Percentiles rank a stretch among this genome's conserved stretches.
phyloP scores from a whole-genome alignment of 2,888 invertebrate genomes.

The Apeira syringaria region DNA sequence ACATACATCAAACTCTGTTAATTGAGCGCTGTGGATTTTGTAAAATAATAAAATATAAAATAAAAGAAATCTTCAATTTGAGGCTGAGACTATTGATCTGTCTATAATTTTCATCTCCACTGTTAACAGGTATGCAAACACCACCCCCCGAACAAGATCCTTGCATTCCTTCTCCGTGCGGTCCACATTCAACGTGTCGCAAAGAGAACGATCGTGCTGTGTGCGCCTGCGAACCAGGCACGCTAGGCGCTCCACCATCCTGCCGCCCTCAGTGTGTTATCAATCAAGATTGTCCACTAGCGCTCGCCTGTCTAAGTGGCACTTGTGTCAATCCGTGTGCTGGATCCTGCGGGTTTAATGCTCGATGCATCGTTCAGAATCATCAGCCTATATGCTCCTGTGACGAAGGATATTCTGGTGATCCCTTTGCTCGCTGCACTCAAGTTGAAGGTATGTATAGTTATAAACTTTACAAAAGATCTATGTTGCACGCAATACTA shows the following conservation, averaged over 20 bases:
- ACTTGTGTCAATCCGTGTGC: constrained; percentile 90
- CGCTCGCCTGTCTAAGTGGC: constrained; percentile 87
- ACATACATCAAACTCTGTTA: too few relatives aligned
- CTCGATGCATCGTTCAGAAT: constrained; percentile 88
- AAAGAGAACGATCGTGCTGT: constrained; percentile 86
- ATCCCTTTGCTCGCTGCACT: constrained; percentile 90
- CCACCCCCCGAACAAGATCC: constrained; percentile 75
- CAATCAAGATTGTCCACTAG: constrained; percentile 90
- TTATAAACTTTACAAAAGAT: background rate
- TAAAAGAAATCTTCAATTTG: too few relatives aligned
- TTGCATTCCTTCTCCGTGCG: constrained; percentile 88
- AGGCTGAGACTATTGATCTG: too few relatives aligned
- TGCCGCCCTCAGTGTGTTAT: constrained; percentile 91
- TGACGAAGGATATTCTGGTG: constrained; percentile 89
- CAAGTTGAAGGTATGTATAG: constrained; percentile 79
- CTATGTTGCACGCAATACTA: constrained; percentile 19
- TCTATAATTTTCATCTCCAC: too few relatives aligned
- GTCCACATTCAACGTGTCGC: constrained; percentile 86
- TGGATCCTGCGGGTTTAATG: constrained; percentile 90
- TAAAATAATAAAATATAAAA: too few relatives aligned
- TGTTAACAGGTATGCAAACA: constrained; percentile 44
- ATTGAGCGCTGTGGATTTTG: too few relatives aligned
- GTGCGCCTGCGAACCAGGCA: constrained; percentile 89
- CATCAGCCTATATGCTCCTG: constrained; percentile 91
- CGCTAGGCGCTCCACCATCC: constrained; percentile 90